Conservation (phyloP, 2,113 vertebrate species). For the Malurus elegans region DNA sequence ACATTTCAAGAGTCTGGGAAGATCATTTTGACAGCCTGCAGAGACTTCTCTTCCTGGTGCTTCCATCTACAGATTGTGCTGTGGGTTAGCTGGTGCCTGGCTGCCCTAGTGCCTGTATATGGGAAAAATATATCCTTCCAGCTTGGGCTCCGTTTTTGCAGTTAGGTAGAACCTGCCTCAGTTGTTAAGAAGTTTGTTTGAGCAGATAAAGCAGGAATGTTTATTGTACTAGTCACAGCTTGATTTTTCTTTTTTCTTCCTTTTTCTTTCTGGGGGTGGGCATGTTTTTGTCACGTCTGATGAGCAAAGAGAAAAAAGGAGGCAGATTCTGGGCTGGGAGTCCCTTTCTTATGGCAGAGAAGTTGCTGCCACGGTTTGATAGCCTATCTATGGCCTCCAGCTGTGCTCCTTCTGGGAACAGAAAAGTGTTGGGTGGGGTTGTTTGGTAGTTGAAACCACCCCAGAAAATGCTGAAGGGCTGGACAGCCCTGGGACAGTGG, state of each 20-base stretch:
- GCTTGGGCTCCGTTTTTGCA: not conserved
- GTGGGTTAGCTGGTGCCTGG: not conserved
- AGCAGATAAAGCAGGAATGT: not conserved
- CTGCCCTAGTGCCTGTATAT: not conserved
- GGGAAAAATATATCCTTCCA: not conserved
- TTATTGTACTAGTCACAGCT: not conserved
- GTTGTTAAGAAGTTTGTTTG: not conserved
- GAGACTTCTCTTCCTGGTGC: not conserved
- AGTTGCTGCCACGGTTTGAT: not conserved
- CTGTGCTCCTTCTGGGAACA: not conserved
- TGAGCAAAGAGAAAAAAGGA: not conserved
- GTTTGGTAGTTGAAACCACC: no score
- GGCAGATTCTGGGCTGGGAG: not conserved
- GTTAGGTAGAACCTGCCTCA: not conserved
- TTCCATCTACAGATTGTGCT: not conserved
- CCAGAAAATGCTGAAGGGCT: no score
- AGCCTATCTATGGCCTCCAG: not conserved
- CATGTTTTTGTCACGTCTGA: not conserved
- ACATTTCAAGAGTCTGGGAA: not conserved
- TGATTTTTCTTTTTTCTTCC: not conserved
- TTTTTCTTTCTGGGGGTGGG: rapidly evolving
- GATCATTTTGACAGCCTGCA: not conserved
- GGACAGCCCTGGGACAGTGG: no score
- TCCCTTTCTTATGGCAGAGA: not conserved
- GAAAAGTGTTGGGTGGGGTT: not conserved